Conservation (phyloP, 2,888 invertebrate genomes). For the Leucania comma region DNA sequence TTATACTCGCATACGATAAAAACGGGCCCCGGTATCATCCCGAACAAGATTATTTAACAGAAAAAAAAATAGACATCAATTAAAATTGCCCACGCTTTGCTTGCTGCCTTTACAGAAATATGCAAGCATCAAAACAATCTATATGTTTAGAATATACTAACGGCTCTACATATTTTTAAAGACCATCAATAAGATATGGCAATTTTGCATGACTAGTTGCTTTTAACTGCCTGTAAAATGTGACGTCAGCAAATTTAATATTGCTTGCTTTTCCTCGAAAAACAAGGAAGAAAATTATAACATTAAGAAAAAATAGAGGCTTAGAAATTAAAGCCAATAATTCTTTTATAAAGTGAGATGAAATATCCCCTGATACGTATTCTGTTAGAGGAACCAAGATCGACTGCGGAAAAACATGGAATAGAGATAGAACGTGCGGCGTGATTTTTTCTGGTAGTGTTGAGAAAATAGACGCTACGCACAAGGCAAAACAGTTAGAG, state of each 20-base stretch:
- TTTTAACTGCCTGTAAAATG: constrained; percentile 30
- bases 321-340: neutral
- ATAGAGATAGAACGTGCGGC: constrained; percentile 4
- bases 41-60: constrained; percentile 48
- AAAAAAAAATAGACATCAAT: constrained; percentile 46
- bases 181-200: constrained; percentile 18
- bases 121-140: constrained; percentile 3
- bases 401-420: constrained; percentile 13
- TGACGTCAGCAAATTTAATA: constrained; percentile 1
- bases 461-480: constrained; percentile 72
- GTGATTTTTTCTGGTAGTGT: constrained; percentile 31
- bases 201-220: constrained; percentile 28
- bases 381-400: constrained; percentile 8
- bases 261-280: constrained; percentile 15
- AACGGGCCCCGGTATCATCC: constrained; percentile 58
- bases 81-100: constrained; percentile 13
- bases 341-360: neutral
- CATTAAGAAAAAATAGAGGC: neutral
- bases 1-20: constrained; percentile 68
- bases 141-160: constrained; percentile 8
- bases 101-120: constrained; percentile 20
- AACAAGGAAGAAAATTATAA: constrained; percentile 1
- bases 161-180: constrained; percentile 26
- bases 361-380: neutral
- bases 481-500: constrained; percentile 75